Conservation (phyloP, 1,140 invertebrate species). For the Macrobrachium nipponense region DNA sequence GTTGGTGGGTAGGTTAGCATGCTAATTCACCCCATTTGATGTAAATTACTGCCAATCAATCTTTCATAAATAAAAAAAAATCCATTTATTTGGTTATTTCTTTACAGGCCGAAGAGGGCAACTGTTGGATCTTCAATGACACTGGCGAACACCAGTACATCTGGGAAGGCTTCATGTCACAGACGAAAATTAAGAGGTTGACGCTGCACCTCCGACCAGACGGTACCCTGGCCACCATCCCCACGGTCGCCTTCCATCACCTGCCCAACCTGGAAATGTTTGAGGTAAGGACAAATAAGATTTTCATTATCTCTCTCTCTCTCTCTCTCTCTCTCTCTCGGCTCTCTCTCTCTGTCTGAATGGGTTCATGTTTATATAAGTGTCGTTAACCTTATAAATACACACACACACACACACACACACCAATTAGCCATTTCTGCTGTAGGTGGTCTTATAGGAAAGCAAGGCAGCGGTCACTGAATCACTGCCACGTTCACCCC, state of each 20-base stretch:
- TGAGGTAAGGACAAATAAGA: slow-evolving; percentile 61
- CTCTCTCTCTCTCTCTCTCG: not conserved
- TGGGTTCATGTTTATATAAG: not conserved
- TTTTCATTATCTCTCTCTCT: not conserved
- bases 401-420: not conserved
- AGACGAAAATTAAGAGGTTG: slow-evolving; percentile 77
- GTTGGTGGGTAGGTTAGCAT: too few relatives aligned
- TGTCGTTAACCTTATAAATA: not conserved
- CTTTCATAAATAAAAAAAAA: too few relatives aligned
- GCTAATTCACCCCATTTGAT: too few relatives aligned
- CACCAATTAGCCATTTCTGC: too few relatives aligned
- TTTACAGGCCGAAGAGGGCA: slow-evolving; percentile 66
- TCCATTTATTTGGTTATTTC: too few relatives aligned
- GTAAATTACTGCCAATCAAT: too few relatives aligned
- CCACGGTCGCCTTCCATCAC: slow-evolving; percentile 76
- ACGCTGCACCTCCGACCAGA: slow-evolving; percentile 77
- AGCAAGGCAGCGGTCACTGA: too few relatives aligned
- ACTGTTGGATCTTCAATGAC: slow-evolving; percentile 77
- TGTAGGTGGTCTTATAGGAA: too few relatives aligned
- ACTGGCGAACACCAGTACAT: slow-evolving; percentile 75
- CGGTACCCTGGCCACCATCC: slow-evolving; percentile 76
- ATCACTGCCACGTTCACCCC: too few relatives aligned
- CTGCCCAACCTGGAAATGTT: slow-evolving; percentile 74
- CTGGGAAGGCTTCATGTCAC: slow-evolving; percentile 78
- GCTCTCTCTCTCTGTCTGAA: not conserved